Evolutionary conservation across 1,140 invertebrate genomes (phyloP), one percentile per base, ranked within the genome.

Genomic region (Leptinotarsa lineolata): DNA sequence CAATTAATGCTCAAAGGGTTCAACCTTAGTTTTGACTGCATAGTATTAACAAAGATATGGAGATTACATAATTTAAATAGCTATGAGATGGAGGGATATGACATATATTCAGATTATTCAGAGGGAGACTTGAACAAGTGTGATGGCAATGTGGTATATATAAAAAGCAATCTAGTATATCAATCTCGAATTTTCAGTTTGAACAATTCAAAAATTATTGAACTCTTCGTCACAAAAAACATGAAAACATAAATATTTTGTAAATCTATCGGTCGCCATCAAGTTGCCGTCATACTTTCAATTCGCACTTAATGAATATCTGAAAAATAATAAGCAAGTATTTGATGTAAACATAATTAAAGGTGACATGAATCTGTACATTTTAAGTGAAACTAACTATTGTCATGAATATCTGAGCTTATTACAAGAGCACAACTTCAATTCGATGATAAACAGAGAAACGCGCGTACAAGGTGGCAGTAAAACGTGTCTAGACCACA

Each of bases 261-360:
- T 54, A 6, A 54, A 54, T 54, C 2, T 16, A 54, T n/a, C 46
- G n/a, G 46, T 54, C 46, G 4, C 46, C n/a, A 54, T 54, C 46
- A 13, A 54, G 46, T n/a, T 54, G 46, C 15, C 15, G 8, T 54
- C 46, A 54, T 15, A 54, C 15, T n/a, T 16, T 54, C 15, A 54
- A 54, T 54, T 54, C 15, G 46, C 46, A 54, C 46, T 48, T n/a
- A 48, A 48, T 48, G 46, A 48, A 54, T 54, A 54, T 54, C n/a
- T 13, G 1, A 54, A 54, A 54, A 16, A 16, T 54, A 54, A 54
- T 54, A 16, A 16, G 46, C 46, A 5, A 54, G 1, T 16, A 54
- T 15, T 0, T 54, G 46, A 54, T 54, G 11, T 16, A 5, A 4
- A 54, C 2, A 54, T 54, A 54, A 54, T 54, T 16, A 54, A 8